Base-by-base conservation (phyloP, 1,140 invertebrate genomes). In the Megathymus violae region DNA sequence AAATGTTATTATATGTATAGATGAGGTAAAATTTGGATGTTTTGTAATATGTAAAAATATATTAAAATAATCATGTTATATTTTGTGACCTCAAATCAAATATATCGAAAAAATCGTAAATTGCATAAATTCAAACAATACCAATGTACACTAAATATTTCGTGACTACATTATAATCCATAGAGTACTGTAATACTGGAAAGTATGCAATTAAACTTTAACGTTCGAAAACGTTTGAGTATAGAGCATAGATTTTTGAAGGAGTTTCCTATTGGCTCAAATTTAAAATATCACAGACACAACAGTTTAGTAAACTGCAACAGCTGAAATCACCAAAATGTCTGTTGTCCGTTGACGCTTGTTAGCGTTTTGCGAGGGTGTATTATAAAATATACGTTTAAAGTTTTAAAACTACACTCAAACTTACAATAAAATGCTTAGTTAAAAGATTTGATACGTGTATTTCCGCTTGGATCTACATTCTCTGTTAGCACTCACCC, bases 261-360 rank as follows among this genome's bases (percentile, higher is more conserved):
- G 31, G 7, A 60, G 19, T 16, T 22, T 38, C 5, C 15, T 58
- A 89, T 91, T 89, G 85, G 88, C 62, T 58, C 6, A 67, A 76
- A 74, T 88, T 91, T 76, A 46, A 89, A 90, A 80, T 71, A 74
- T 11, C 74, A 85, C 76, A 84, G 78, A 85, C 62, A 71, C 76
- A 62, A 83, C 78, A 87, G 25, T 47, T 77, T 81, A 67, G 77
- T 84, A 84, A 90, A 87, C 74, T 83, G 74, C 79, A 91, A 87
- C 88, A 89, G 88, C 86, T 91, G 88, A 82, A 88, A 67, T 48
- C 52, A 70, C 59, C 70, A 85, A 85, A 88, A 91, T 91, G 85
- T 85, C 74, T 85, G 74, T 86, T 87, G 81, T 88, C 86, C 86
- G 88, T 91, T 91, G 85, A 89, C 65, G 80, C 76, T 82, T 54